phyloP scores from a whole-genome alignment of 2,797 vertebrate genomes.

The Philypnodon macrostomus region DNA sequence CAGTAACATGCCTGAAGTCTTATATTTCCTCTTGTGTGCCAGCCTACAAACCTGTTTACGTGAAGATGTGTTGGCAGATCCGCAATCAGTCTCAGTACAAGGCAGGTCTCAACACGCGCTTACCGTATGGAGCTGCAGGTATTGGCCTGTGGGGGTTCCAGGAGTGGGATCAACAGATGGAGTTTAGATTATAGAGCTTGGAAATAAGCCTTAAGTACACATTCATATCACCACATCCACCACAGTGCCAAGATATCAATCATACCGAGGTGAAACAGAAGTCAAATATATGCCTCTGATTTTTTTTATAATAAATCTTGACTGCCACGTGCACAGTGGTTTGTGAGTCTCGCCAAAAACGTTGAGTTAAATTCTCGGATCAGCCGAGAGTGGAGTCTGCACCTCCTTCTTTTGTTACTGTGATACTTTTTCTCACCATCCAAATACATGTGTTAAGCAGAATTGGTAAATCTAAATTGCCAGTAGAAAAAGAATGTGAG shows the following conservation, averaged over 20 bases:
- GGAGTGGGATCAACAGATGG: slow-evolving; percentile 13
- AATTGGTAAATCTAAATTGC: too few relatives aligned
- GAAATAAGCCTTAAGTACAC: background rate
- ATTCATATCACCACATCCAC: background rate
- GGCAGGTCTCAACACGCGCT: slow-evolving; percentile 41
- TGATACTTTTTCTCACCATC: too few relatives aligned
- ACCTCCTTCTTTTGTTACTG: too few relatives aligned
- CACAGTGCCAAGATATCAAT: background rate
- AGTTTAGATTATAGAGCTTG: background rate
- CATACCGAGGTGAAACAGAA: background rate
- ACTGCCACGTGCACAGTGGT: too few relatives aligned
- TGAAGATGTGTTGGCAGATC: slow-evolving; percentile 44
- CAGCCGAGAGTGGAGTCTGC: too few relatives aligned
- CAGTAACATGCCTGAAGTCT: slow-evolving; percentile 37
- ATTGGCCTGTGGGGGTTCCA: slow-evolving; percentile 18
- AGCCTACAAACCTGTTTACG: slow-evolving; percentile 40
- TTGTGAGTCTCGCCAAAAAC: too few relatives aligned
- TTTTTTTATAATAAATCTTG: background rate
- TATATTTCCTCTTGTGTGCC: slow-evolving; percentile 31
- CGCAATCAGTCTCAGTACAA: too few relatives aligned
- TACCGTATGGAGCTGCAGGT: slow-evolving; percentile 29
- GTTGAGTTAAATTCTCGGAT: too few relatives aligned
- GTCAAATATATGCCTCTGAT: background rate
- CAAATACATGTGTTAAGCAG: too few relatives aligned
- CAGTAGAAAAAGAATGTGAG: too few relatives aligned